Percentiles rank a stretch among this genome's conserved stretches.
phyloP scores from a whole-genome alignment of 2,797 vertebrate species.

The Numenius phaeopus region DNA sequence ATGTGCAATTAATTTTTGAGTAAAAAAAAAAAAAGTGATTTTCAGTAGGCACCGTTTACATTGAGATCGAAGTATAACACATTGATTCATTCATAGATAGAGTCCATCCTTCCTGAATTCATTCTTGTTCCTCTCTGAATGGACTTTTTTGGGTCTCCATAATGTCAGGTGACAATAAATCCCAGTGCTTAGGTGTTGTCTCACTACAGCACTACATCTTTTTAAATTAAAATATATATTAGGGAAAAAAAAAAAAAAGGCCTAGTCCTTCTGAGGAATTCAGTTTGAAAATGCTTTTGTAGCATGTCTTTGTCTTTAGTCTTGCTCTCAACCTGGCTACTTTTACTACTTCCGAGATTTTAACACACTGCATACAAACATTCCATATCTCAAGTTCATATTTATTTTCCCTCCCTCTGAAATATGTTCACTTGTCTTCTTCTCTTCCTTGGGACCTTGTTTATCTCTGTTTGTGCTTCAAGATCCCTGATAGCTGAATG shows the following conservation, averaged over 20 bases:
- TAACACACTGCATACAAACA: not conserved
- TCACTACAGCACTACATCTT: fast-evolving
- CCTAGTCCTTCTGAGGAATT: not conserved
- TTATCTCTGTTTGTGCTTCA: not conserved
- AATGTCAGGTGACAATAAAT: not conserved
- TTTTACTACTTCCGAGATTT: not conserved
- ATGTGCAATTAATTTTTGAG: not conserved
- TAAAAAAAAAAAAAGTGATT: not conserved
- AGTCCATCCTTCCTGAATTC: not conserved
- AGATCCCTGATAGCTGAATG: not conserved
- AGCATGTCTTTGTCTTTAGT: not conserved
- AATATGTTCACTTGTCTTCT: not conserved
- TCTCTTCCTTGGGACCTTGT: not conserved
- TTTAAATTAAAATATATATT: not conserved
- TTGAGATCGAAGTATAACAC: not conserved
- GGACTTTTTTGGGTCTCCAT: not conserved
- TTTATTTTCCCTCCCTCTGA: not conserved
- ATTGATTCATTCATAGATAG: not conserved
- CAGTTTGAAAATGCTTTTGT: not conserved
- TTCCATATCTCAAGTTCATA: not conserved
- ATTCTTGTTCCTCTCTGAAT: not conserved
- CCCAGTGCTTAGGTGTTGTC: not conserved
- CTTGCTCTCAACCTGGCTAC: not conserved
- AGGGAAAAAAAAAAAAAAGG: too few species aligned
- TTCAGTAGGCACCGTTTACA: not conserved